These are phyloP conservation scores for Odontocolon sp. DNA, from an alignment of 2,888 invertebrate species.

Conservation along the genomic window DNA sequence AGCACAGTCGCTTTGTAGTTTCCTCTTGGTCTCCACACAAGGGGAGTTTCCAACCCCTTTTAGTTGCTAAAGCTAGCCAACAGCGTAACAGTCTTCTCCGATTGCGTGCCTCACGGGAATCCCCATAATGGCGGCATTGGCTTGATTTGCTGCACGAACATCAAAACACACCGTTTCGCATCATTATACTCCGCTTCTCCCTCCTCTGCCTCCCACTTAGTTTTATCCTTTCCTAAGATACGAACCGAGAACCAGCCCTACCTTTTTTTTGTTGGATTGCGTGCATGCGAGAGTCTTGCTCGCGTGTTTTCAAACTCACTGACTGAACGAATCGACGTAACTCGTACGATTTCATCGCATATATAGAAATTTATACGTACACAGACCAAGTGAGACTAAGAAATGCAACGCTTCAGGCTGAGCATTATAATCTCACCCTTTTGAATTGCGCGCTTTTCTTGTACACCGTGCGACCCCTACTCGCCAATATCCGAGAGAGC, in stretches of 20 bases:
- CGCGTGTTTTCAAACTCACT: constrained; percentile 28
- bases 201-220: constrained; percentile 38
- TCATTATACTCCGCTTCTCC: constrained; percentile 41
- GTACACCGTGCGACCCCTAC: constrained; percentile 70
- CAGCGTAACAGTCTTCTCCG: not conserved
- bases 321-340: not conserved
- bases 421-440: constrained; percentile 48
- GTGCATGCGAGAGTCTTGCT: constrained; percentile 34
- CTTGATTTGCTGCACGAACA: not conserved
- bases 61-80: constrained; percentile 9
- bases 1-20: constrained; percentile 20
- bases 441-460: constrained; percentile 59
- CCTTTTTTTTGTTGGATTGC: constrained; percentile 38
- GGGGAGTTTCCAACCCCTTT: constrained; percentile 50
- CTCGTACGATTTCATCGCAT: constrained; percentile 2
- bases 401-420: constrained; percentile 46
- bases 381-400: constrained; percentile 3
- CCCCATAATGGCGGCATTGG: constrained; percentile 31
- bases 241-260: constrained; percentile 16
- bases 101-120: constrained; percentile 48
- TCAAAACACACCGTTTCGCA: not conserved
- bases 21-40: constrained; percentile 10
- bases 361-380: not conserved
- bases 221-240: constrained; percentile 24
- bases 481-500: constrained; percentile 57